Conservation (phyloP, 2,113 vertebrate genomes). For the Ptilorrhoa leucosticta region DNA sequence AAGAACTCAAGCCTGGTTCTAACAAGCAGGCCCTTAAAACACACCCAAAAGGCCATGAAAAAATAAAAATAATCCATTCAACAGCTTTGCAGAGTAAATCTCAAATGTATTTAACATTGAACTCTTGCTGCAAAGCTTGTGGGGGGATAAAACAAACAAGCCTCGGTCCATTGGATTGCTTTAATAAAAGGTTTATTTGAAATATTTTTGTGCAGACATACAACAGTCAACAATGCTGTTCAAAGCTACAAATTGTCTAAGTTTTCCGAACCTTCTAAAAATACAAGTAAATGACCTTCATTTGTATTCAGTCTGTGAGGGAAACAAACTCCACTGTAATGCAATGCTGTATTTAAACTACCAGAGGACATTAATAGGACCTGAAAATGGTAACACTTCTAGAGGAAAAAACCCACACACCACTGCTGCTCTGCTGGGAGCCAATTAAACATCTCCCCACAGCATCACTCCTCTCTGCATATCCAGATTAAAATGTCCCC, state of each 20-base stretch:
- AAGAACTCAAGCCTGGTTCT: neutral
- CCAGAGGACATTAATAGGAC: constrained; percentile 67
- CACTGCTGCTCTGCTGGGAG: constrained; percentile 67
- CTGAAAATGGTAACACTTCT: constrained; percentile 60
- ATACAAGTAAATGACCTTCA: constrained; percentile 56
- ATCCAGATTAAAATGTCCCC: constrained; percentile 60
- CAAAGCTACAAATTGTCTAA: constrained; percentile 62
- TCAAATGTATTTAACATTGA: neutral
- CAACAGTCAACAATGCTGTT: constrained; percentile 61
- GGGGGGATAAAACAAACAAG: constrained; percentile 7
- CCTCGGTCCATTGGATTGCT: neutral
- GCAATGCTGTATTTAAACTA: constrained; percentile 59
- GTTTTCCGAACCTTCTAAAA: constrained; percentile 50
- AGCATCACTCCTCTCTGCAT: constrained; percentile 38
- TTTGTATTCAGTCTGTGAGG: constrained; percentile 65
- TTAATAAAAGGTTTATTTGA: constrained; percentile 75
- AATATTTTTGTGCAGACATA: constrained; percentile 69
- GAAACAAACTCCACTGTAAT: constrained; percentile 43
- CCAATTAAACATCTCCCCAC: constrained; percentile 67
- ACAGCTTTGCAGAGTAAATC: neutral
- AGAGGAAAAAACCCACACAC: constrained; percentile 29
- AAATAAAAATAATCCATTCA: neutral
- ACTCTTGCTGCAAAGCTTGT: neutral
- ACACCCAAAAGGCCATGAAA: neutral
- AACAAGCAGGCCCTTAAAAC: neutral